Evolutionary conservation across 2,113 vertebrate genomes (phyloP), one percentile per base, ranked within the genome.

Genomic region (human): DNA sequence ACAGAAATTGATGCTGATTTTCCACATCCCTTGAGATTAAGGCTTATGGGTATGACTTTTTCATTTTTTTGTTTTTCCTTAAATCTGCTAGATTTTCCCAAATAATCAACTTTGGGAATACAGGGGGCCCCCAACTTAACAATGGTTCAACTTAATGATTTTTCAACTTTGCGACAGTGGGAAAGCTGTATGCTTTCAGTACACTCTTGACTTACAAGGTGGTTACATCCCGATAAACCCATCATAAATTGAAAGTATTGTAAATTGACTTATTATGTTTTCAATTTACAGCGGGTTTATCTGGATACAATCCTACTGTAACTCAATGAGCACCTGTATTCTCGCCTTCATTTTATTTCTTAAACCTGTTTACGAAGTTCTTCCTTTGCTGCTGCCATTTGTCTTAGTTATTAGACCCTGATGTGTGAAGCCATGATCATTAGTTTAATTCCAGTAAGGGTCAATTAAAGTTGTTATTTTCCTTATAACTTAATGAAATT

Each of bases 41-140:
- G 99, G 98, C 99, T 99, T 97, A 99, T 99, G 99, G 99, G 99
- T 99, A 99, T 99, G 93, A 73, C 95, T 93, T 76, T 93, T 76
- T 93, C 95, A 10, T 13, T 66, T 13, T 55, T 7, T 91, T 96
- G 8, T 81, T 96, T 98, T 98, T 45, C 5, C 73, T 98, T 98
- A 96, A 96, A 52, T 95, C 30, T 98, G 18, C 66, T 85, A 88
- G 22, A 66, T 45, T 94, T 93, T 66, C 8, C 12, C 16, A 66
- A 50, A 86, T 64, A 96, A 59, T 87, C 48, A 75, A 27, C 45
- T 90, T 93, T 64, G 52, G 48, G 96, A 84, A 81, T 89, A 81
- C 14, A 48, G 27, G 45, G 8, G 16, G 75, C 45, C 75, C 75
- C 27, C 45, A 27, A 32, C 75, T 78, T 48, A 48, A 78, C 45